Percentiles rank a stretch among this genome's conserved stretches.
Conservation (phyloP, 2,888 invertebrate species). For the Lasioglossum zephyrum region DNA sequence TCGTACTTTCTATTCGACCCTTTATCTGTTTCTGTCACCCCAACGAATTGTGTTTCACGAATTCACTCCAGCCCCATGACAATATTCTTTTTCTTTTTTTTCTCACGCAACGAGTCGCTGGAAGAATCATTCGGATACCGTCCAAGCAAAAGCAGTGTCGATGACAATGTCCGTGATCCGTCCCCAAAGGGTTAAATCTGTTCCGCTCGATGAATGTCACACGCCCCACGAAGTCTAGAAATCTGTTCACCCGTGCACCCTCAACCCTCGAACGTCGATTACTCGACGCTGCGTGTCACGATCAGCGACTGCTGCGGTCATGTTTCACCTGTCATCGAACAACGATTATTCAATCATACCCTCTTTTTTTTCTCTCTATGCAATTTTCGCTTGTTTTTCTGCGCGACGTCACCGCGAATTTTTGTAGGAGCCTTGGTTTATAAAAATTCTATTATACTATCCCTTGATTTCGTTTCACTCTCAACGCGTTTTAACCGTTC, state of each 20-base stretch:
- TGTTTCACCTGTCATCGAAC: neutral
- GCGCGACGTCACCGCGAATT: neutral
- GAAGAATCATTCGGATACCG: conserved; percentile 24
- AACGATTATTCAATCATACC: neutral
- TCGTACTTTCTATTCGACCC: neutral
- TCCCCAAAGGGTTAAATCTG: conserved; percentile 34
- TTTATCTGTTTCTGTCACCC: neutral
- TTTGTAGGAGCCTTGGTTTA: neutral
- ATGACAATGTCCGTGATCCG: conserved; percentile 17
- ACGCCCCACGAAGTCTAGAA: conserved; percentile 16
- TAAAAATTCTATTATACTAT: neutral
- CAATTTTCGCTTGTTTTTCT: neutral
- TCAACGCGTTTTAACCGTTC: neutral
- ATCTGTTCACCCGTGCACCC: conserved; percentile 26
- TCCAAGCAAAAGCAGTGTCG: conserved; percentile 13
- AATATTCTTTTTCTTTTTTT: conserved; percentile 3
- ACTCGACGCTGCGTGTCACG: neutral
- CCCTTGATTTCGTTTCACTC: neutral
- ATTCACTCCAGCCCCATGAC: neutral
- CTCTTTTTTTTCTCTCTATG: neutral
- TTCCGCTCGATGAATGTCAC: conserved; percentile 31
- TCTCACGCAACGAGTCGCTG: neutral
- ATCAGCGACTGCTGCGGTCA: conserved; percentile 10
- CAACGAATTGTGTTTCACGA: conserved; percentile 1
- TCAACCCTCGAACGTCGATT: conserved; percentile 10